Evolutionary conservation across 2,797 vertebrate genomes (phyloP).

Genomic region (Sebastes melanostomus): DNA sequence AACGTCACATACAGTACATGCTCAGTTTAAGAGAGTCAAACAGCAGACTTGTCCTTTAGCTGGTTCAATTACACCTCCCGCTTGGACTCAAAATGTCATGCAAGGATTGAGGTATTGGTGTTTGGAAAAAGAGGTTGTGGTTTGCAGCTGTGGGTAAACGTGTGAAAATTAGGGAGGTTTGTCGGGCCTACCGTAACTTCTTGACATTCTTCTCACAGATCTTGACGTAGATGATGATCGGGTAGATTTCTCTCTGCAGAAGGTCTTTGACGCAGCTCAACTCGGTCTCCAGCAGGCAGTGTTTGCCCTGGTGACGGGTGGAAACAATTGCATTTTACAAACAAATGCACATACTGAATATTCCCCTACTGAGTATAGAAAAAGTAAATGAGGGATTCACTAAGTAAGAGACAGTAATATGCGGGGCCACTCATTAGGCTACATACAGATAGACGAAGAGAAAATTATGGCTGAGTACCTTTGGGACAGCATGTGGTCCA

Average conservation of each 20-base stretch:
- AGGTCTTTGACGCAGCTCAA: constrained; percentile 92
- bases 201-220: constrained; percentile 95
- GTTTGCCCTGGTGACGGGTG: constrained; percentile 86
- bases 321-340: neutral
- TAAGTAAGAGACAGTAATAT: neutral
- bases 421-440: neutral
- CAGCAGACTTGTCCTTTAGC: neutral
- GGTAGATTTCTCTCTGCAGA: constrained; percentile 93
- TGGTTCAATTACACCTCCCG: neutral
- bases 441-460: neutral
- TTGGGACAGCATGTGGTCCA: constrained; percentile 42
- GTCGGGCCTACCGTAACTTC: constrained; percentile 86
- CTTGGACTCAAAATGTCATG: neutral
- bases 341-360: neutral
- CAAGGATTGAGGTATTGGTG: neutral
- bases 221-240: constrained; percentile 94
- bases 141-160: constrained; percentile 15
- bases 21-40: neutral
- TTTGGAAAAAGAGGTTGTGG: constrained; percentile 25
- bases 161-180: neutral
- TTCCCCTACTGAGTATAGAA: neutral
- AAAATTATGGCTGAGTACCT: constrained; percentile 20
- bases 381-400: neutral
- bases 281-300: constrained; percentile 94
- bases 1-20: neutral